Conservation (phyloP, 2,113 vertebrate species). For the Megalops atlanticus region DNA sequence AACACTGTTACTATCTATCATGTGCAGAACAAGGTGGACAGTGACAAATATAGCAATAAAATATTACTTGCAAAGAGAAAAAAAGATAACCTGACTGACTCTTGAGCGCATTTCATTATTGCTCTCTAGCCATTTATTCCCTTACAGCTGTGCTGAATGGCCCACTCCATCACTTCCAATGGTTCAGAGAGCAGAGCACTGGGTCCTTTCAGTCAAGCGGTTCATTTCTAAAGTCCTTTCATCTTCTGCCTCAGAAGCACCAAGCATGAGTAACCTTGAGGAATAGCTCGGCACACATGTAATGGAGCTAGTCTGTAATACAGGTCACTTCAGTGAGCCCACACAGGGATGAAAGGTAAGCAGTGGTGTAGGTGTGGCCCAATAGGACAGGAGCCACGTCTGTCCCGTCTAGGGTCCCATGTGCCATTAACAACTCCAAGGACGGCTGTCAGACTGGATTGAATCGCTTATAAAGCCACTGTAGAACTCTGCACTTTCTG, state of each 20-base stretch:
- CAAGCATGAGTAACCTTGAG: constrained; percentile 61
- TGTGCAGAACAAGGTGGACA: constrained; percentile 59
- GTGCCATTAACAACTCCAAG: constrained; percentile 18
- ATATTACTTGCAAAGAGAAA: constrained; percentile 52
- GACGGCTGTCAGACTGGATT: constrained; percentile 34
- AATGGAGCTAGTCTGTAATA: background rate
- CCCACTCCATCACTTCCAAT: constrained; percentile 47
- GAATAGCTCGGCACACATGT: constrained; percentile 34
- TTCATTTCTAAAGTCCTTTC: constrained; percentile 51
- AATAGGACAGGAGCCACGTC: background rate
- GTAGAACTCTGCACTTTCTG: constrained; percentile 22
- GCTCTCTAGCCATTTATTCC: constrained; percentile 53
- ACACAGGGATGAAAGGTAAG: background rate
- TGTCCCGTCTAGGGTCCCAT: constrained; percentile 14
- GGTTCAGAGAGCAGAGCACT: constrained; percentile 8
- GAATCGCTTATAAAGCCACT: constrained; percentile 37
- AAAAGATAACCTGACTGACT: constrained; percentile 58
- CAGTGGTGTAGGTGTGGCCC: background rate
- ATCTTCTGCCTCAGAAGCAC: constrained; percentile 38
- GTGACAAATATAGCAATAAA: constrained; percentile 60
- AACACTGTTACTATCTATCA: constrained; percentile 62
- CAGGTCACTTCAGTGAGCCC: background rate
- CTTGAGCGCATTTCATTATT: constrained; percentile 59
- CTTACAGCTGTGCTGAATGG: constrained; percentile 34
- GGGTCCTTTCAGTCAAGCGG: constrained; percentile 46